Base-by-base conservation (phyloP, 2,113 vertebrate species). In the Psettodes erumei region DNA sequence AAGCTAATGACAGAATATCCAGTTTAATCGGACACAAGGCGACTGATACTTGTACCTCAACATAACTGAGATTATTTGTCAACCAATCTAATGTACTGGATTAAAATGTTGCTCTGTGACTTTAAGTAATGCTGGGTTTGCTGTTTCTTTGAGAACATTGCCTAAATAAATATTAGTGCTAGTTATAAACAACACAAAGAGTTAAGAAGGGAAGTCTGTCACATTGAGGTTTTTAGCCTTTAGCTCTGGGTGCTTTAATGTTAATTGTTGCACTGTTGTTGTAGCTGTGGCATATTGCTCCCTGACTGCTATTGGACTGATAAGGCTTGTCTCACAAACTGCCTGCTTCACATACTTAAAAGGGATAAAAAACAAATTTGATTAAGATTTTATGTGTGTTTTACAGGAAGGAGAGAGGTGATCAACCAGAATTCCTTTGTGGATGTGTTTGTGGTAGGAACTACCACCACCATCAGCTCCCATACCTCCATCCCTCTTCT, bases 401-500 rank as follows among this genome's bases (percentile, higher is more conserved):
- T 27, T 35, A 53, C 63, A 95, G 94, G 88, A 86, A 85, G 63
- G 62, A 85, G 45, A 58, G 15, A 60, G 30, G 13, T 86, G 43
- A 43, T 90, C 56, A 93, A 88, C 76, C 90, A 93, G 61, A 90
- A 83, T 2, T 89, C 88, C 30, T 89, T 90, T 83, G 81, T 94
- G 51, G 93, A 93, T 77, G 55, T 94, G 59, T 81, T 80, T 38
- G 37, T 94, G 55, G 9, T 76, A 19, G 76, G 64, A 74, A 48
- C 67, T 21, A 77, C 68, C n/a, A 85, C 54, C 16, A 42, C 58
- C 63, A 35, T 32, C 38, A 67, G 59, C 23, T 60, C 76, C 37
- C 45, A 69, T 19, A 70, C 84, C 33, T 55, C 67, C 43, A 43
- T 76, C 21, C 69, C 90, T 65, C 73, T 86, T 42, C 43, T 86